Conservation (phyloP, 2,113 vertebrate genomes). For the Uropsilus gracilis region DNA sequence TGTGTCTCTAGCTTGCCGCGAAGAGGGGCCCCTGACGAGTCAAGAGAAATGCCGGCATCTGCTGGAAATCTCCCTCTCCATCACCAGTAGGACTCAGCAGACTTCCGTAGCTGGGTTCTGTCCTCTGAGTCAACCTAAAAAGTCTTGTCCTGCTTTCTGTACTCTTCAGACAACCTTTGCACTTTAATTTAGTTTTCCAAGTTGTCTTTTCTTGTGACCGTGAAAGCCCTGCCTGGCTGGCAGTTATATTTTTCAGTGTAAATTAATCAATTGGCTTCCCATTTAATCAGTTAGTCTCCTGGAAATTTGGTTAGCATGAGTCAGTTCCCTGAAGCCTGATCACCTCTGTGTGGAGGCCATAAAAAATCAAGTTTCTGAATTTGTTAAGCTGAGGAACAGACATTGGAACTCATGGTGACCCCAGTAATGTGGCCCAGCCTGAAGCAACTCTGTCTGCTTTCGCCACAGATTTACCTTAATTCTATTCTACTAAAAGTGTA, state of each 20-base stretch:
- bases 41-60: background rate
- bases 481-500: constrained; percentile 44
- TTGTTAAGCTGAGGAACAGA: constrained; percentile 63
- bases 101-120: background rate
- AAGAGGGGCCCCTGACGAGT: background rate
- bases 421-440: constrained; percentile 52
- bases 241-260: constrained; percentile 62
- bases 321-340: constrained; percentile 68
- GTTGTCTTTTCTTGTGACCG: constrained; percentile 50
- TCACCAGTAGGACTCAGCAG: background rate
- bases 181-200: constrained; percentile 49
- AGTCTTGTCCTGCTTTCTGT: constrained; percentile 4
- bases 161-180: constrained; percentile 51
- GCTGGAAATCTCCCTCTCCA: background rate
- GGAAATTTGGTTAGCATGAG: constrained; percentile 75
- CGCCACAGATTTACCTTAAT: constrained; percentile 1
- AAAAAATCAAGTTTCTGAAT: constrained; percentile 73
- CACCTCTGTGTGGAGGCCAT: constrained; percentile 38
- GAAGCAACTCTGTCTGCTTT: constrained; percentile 54
- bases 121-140: background rate
- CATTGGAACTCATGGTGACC: constrained; percentile 64
- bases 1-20: background rate
- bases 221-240: constrained; percentile 6
- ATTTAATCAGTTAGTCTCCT: constrained; percentile 68
- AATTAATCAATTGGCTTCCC: constrained; percentile 67